These are phyloP conservation scores for Serilophus lunatus DNA, from an alignment of 2,113 vertebrate genomes.

Conservation along the genomic window DNA sequence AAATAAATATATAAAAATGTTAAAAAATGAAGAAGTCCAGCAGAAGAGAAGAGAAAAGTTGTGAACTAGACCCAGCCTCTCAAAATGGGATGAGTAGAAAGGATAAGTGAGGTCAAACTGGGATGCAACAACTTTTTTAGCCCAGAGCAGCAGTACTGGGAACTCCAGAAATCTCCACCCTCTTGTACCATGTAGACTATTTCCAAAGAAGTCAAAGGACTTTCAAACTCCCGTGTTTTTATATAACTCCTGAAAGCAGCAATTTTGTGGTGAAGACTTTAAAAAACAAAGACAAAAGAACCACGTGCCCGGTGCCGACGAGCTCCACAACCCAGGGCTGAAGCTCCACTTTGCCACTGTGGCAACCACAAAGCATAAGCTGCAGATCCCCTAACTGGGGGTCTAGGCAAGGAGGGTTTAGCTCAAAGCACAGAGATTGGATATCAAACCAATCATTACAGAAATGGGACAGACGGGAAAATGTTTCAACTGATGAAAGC, in stretches of 20 bases:
- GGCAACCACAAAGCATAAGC: slow-evolving; percentile 51
- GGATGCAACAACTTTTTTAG: background rate
- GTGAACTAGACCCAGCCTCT: background rate
- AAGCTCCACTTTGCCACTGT: slow-evolving; percentile 20
- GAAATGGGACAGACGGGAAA: background rate
- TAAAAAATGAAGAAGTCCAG: background rate
- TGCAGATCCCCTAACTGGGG: background rate
- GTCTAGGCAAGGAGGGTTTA: background rate
- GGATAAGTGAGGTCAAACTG: background rate
- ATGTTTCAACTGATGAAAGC: background rate
- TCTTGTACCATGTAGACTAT: background rate
- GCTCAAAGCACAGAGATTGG: background rate
- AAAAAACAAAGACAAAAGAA: background rate
- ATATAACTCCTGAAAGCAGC: background rate
- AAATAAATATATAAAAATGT: background rate
- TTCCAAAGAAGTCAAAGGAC: slow-evolving; percentile 1
- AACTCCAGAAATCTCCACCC: slow-evolving; percentile 13
- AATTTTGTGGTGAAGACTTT: slow-evolving; percentile 43
- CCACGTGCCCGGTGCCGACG: background rate
- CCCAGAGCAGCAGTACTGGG: background rate
- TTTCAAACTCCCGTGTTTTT: background rate
- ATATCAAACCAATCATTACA: background rate
- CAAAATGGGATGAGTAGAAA: background rate
- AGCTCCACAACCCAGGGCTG: background rate
- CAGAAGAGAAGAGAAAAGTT: background rate